phyloP scores from a whole-genome alignment of 1,140 invertebrate genomes.

The Camponotus pennsylvanicus region DNA sequence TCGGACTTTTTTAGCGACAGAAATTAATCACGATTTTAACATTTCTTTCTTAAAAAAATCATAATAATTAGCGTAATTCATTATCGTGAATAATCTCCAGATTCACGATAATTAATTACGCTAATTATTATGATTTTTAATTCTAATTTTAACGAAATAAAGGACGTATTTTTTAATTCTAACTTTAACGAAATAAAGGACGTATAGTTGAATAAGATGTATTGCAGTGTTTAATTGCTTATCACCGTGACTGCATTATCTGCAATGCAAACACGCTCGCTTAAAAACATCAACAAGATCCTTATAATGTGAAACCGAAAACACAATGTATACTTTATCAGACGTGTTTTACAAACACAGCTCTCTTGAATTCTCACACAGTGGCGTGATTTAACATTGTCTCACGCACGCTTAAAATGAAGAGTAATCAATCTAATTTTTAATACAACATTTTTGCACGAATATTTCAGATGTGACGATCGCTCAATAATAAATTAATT shows the following conservation, averaged over 20 bases:
- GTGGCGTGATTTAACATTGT: background rate
- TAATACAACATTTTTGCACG: background rate
- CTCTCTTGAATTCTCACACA: background rate
- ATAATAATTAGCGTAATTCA: too few species aligned
- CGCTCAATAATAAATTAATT: background rate
- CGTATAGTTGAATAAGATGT: background rate
- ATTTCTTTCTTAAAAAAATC: too few species aligned
- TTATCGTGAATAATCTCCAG: too few species aligned
- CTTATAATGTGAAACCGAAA: background rate
- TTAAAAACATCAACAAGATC: background rate
- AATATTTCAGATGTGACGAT: background rate
- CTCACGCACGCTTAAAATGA: background rate
- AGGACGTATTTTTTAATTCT: too few species aligned
- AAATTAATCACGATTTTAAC: too few species aligned
- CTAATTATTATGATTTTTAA: too few species aligned
- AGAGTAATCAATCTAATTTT: background rate
- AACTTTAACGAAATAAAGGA: background rate
- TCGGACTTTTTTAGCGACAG: too few species aligned
- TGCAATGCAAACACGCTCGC: background rate
- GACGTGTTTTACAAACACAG: background rate
- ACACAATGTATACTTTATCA: conserved; percentile 4
- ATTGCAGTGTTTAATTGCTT: background rate
- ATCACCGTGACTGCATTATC: background rate
- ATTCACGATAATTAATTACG: too few species aligned
- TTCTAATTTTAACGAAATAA: background rate